These are phyloP conservation scores for Hermatobates lingyangjiaoensis DNA, from an alignment of 1,140 invertebrate genomes.

Conservation along the genomic window DNA sequence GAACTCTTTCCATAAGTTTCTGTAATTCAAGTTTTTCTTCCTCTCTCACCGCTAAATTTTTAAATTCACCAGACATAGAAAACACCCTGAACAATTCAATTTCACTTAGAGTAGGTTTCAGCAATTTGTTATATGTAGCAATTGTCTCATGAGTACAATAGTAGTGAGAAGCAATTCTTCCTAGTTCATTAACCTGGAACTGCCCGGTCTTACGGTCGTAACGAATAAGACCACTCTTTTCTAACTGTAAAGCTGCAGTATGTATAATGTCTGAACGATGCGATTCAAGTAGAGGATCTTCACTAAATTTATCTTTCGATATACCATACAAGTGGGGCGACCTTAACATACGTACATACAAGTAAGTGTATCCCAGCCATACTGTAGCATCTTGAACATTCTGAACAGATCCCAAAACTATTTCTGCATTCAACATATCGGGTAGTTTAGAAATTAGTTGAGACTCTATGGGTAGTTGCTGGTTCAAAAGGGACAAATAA, in stretches of 20 bases:
- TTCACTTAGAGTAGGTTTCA: constrained; percentile 92
- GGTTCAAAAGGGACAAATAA: constrained; percentile 92
- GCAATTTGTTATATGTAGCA: constrained; percentile 84
- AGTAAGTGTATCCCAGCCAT: constrained; percentile 93
- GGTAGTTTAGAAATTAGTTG: constrained; percentile 70
- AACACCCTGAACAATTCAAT: constrained; percentile 99
- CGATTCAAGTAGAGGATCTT: constrained; percentile 70
- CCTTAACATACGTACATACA: constrained; percentile 80
- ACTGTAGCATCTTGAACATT: constrained; percentile 85
- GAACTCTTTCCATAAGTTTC: constrained; percentile 92
- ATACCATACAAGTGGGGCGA: constrained; percentile 81
- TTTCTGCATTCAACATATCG: constrained; percentile 95
- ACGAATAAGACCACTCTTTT: constrained; percentile 80
- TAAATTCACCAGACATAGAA: constrained; percentile 88
- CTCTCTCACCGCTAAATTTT: constrained; percentile 82
- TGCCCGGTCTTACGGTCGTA: constrained; percentile 91
- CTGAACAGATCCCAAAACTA: constrained; percentile 90
- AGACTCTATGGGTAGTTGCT: constrained; percentile 81
- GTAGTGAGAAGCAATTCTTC: constrained; percentile 93
- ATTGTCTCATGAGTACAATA: constrained; percentile 97
- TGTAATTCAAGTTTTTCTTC: constrained; percentile 96
- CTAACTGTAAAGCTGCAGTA: constrained; percentile 78
- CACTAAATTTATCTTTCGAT: constrained; percentile 51
- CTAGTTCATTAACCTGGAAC: constrained; percentile 83
- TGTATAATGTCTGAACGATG: constrained; percentile 90